These are phyloP conservation scores for Myzus persicae DNA, from an alignment of 1,140 invertebrate genomes.

Conservation along the genomic window DNA sequence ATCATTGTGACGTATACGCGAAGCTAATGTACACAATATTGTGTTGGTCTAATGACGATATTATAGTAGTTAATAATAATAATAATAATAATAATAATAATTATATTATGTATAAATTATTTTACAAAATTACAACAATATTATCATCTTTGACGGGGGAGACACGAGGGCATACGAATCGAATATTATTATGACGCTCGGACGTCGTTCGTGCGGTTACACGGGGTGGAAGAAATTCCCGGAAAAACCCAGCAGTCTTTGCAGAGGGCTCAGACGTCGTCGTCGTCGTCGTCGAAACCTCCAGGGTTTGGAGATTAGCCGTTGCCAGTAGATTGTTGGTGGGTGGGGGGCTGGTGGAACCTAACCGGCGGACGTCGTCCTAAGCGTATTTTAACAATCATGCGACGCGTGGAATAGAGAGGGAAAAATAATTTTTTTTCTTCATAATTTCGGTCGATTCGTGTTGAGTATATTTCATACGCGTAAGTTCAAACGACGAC, in stretches of 20 bases:
- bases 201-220: no score
- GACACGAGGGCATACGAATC: neutral
- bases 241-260: neutral
- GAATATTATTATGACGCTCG: no score
- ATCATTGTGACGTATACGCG: neutral
- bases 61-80: neutral
- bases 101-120: neutral
- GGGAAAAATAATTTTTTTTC: neutral
- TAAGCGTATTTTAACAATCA: neutral
- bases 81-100: no score
- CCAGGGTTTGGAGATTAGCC: no score
- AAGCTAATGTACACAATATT: neutral
- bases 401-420: no score
- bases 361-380: neutral
- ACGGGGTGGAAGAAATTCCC: no score
- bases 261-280: no score
- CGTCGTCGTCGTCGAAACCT: no score
- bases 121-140: neutral
- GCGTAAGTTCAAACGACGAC: neutral
- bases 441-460: neutral
- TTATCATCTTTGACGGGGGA: neutral
- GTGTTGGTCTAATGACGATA: neutral
- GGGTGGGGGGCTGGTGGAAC: no score
- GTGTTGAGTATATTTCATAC: neutral
- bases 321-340: no score